Conservation (phyloP, 2,888 invertebrate species). For the Drosophila multiciliata region DNA sequence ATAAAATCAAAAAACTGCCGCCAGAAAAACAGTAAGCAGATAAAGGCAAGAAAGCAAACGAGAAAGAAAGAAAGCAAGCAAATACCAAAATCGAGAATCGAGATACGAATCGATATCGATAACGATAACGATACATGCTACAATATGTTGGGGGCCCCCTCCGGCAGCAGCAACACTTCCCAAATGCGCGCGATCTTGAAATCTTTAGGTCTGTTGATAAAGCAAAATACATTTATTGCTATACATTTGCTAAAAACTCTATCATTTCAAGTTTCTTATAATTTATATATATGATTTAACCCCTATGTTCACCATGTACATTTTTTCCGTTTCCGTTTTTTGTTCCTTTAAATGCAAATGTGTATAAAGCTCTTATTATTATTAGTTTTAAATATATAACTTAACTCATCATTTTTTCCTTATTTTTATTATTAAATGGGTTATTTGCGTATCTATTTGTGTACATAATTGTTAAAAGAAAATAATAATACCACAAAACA, state of each 20-base stretch:
- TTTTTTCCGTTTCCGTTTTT: conserved; percentile 26
- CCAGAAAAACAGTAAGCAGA: conserved; percentile 14
- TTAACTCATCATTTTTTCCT: conserved; percentile 45
- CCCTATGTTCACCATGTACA: conserved; percentile 44
- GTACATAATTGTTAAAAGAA: conserved; percentile 58
- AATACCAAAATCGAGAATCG: conserved; percentile 15
- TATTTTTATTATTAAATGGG: conserved; percentile 58
- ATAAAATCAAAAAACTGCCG: conserved; percentile 17
- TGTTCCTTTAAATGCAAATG: conserved; percentile 49
- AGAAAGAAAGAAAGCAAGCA: conserved; percentile 21
- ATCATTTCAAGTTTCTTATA: conserved; percentile 37
- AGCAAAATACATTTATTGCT: conserved; percentile 57
- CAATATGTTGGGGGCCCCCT: conserved; percentile 47
- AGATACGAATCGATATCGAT: conserved; percentile 23
- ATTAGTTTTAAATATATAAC: conserved; percentile 45
- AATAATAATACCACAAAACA: conserved; percentile 5
- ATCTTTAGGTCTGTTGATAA: conserved; percentile 62
- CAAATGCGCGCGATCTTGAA: conserved; percentile 37
- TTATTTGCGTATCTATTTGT: conserved; percentile 62
- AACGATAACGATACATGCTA: conserved; percentile 3
- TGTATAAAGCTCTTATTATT: conserved; percentile 44
- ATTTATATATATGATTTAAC: conserved; percentile 51
- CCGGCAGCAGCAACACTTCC: conserved; percentile 56
- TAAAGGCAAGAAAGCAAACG: conserved; percentile 5
- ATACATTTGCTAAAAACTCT: conserved; percentile 54